Conservation (phyloP, 2,888 invertebrate genomes). For the Cryptus viduatorius region DNA sequence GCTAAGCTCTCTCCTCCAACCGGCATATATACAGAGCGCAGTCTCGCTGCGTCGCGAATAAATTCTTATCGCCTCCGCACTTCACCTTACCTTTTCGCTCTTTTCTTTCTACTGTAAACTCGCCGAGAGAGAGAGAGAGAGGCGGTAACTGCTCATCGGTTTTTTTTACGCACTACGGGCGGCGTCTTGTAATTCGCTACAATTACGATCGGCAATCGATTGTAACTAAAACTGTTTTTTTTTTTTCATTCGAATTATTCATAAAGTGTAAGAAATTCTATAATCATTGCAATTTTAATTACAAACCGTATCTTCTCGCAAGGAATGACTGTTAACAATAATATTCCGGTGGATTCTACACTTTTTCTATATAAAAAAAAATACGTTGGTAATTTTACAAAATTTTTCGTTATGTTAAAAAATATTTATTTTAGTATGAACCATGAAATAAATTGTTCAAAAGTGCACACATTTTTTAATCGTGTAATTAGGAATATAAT, state of each 20-base stretch:
- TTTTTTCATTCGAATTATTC: not conserved
- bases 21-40: not conserved
- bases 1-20: constrained; percentile 61
- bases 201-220: not conserved
- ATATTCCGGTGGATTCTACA: not conserved
- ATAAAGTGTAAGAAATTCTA: not conserved
- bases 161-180: not conserved
- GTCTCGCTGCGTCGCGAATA: constrained; percentile 63
- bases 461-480: too few species aligned
- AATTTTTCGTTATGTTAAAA: too few species aligned
- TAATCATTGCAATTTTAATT: not conserved
- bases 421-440: too few species aligned
- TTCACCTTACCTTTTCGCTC: constrained; percentile 33
- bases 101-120: constrained; percentile 5
- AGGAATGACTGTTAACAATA: not conserved
- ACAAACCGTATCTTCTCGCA: not conserved
- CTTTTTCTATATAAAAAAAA: too few species aligned
- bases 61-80: constrained; percentile 72
- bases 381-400: too few species aligned
- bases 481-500: too few species aligned
- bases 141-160: not conserved
- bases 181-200: not conserved
- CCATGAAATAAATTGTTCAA: too few species aligned
- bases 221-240: not conserved
- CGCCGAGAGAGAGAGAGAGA: not conserved